A percentile compares a stretch with the other conserved stretches of the same genome.
These are phyloP conservation scores for Geopemphigus sp. DNA, from an alignment of 1,140 invertebrate species.

Conservation along the genomic window DNA sequence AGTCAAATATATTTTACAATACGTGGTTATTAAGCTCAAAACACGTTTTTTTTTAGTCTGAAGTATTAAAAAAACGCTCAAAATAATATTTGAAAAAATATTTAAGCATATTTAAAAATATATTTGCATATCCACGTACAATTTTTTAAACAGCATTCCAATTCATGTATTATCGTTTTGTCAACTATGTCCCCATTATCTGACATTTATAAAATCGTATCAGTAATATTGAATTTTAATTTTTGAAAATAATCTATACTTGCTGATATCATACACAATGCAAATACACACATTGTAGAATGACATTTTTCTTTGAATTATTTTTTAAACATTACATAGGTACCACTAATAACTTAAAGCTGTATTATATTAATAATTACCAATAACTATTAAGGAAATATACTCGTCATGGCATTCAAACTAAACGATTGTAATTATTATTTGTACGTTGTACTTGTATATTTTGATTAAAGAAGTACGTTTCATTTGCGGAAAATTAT, in stretches of 20 bases:
- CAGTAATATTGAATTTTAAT: background rate
- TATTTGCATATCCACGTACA: background rate
- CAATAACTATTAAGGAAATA: no score
- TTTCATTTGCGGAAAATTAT: no score
- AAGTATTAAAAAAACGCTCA: background rate
- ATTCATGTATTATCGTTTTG: background rate
- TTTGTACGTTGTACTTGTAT: no score
- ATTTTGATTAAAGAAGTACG: no score
- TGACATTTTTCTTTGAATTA: no score
- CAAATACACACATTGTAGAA: no score
- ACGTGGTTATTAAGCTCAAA: background rate
- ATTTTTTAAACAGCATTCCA: constrained; percentile 28
- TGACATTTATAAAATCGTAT: constrained; percentile 21
- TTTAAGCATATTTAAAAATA: background rate
- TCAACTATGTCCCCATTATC: constrained; percentile 8
- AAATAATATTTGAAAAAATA: constrained; percentile 25
- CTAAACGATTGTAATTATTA: no score
- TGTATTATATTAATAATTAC: no score
- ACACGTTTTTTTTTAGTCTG: background rate
- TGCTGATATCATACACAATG: no score
- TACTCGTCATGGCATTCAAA: no score
- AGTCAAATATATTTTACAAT: background rate
- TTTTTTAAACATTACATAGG: no score
- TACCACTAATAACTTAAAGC: no score
- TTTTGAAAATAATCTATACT: background rate